phyloP scores from a whole-genome alignment of 1,140 invertebrate genomes.

The Microplitis mediator region DNA sequence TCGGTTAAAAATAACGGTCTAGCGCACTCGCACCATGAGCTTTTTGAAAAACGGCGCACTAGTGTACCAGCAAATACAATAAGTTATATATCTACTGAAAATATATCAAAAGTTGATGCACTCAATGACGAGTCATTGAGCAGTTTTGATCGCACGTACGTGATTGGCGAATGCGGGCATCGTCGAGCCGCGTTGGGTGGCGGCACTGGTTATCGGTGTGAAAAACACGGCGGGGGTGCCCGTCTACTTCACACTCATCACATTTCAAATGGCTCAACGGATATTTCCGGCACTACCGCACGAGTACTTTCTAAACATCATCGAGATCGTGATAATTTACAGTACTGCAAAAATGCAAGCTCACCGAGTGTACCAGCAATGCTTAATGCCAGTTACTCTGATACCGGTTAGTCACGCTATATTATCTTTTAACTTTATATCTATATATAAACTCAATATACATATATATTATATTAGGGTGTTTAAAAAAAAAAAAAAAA shows the following conservation, averaged over 20 bases:
- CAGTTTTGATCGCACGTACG: slow-evolving; percentile 47
- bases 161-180: slow-evolving; percentile 54
- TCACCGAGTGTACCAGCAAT: slow-evolving; percentile 54
- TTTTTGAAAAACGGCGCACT: slow-evolving; percentile 52
- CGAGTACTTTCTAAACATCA: slow-evolving; percentile 41
- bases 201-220: slow-evolving; percentile 50
- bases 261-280: slow-evolving; percentile 36
- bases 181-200: slow-evolving; percentile 34
- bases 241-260: slow-evolving; percentile 51
- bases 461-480: background rate
- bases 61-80: slow-evolving; percentile 57
- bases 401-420: slow-evolving; percentile 43
- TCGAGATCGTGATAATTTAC: slow-evolving; percentile 22
- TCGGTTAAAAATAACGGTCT: slow-evolving; percentile 56
- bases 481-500: too few relatives aligned
- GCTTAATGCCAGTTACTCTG: slow-evolving; percentile 52
- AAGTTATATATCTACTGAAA: slow-evolving; percentile 55
- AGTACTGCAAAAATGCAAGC: slow-evolving; percentile 43
- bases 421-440: background rate
- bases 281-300: slow-evolving; percentile 26
- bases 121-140: slow-evolving; percentile 40
- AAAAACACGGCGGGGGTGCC: slow-evolving; percentile 52
- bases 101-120: slow-evolving; percentile 39
- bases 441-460: background rate
- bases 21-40: slow-evolving; percentile 52